phyloP scores from a whole-genome alignment of 2,113 vertebrate species.

The Calidris pygmaea region DNA sequence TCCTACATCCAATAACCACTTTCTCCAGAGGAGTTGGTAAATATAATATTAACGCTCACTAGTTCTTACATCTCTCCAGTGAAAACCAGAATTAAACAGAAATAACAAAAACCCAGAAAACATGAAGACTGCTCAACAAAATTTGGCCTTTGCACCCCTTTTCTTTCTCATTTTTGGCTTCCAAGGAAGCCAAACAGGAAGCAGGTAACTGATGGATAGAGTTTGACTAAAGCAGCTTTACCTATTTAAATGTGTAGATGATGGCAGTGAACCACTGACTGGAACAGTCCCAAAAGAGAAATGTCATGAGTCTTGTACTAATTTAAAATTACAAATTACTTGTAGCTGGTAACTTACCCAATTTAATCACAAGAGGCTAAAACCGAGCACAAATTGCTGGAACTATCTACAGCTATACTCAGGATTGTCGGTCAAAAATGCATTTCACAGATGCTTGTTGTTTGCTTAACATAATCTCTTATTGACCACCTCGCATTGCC shows the following conservation, averaged over 20 bases:
- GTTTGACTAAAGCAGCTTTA: neutral
- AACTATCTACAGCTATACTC: neutral
- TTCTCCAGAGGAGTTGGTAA: neutral
- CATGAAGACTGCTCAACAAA: neutral
- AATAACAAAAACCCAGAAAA: neutral
- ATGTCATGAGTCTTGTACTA: conserved; percentile 33
- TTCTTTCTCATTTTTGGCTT: neutral
- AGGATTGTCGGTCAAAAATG: neutral
- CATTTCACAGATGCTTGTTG: neutral
- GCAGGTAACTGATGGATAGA: neutral
- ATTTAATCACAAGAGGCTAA: neutral
- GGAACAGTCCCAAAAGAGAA: conserved; percentile 39
- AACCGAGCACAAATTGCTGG: neutral
- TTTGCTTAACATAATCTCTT: neutral
- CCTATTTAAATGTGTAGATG: neutral
- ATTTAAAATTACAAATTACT: conserved; percentile 58
- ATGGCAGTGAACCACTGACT: neutral
- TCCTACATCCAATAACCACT: neutral
- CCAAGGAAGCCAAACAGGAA: neutral
- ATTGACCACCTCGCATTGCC: neutral
- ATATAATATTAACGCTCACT: neutral
- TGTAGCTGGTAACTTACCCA: neutral
- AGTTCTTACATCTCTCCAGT: neutral
- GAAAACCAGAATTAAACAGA: neutral
- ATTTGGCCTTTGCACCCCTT: neutral